Percentiles rank a stretch among this genome's conserved stretches.
Conservation (phyloP, 2,113 vertebrate genomes). For the Phaethornis superciliosus region DNA sequence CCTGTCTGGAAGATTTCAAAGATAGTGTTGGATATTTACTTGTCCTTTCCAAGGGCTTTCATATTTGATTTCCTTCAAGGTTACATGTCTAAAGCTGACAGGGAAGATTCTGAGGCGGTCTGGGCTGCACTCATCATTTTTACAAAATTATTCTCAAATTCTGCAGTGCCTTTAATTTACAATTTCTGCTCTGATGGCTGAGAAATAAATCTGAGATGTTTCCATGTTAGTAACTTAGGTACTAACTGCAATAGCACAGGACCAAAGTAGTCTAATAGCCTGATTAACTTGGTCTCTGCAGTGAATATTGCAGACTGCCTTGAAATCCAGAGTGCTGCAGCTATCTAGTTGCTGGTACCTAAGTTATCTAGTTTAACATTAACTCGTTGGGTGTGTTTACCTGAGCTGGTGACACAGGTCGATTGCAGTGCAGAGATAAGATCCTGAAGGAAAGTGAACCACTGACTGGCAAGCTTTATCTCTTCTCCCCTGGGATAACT, state of each 20-base stretch:
- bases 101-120: not conserved
- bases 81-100: not conserved
- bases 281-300: not conserved
- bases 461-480: not conserved
- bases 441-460: conserved; percentile 57
- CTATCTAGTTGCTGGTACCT: not conserved
- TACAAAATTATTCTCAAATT: not conserved
- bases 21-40: not conserved
- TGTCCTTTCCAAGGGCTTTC: not conserved
- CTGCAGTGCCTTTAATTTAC: not conserved
- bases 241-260: not conserved
- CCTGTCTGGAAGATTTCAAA: conserved; percentile 23
- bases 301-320: not conserved
- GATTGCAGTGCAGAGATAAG: conserved; percentile 44
- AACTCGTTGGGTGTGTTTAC: not conserved
- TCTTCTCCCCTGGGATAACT: not conserved
- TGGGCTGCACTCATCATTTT: not conserved
- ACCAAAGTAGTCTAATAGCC: not conserved
- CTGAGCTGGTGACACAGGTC: not conserved
- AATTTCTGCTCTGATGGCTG: not conserved
- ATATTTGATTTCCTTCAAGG: not conserved
- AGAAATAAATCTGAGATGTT: not conserved
- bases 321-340: not conserved
- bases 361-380: not conserved
- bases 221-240: not conserved